These are phyloP conservation scores for Vanessa tameamea DNA, from an alignment of 1,140 invertebrate species.

Conservation along the genomic window DNA sequence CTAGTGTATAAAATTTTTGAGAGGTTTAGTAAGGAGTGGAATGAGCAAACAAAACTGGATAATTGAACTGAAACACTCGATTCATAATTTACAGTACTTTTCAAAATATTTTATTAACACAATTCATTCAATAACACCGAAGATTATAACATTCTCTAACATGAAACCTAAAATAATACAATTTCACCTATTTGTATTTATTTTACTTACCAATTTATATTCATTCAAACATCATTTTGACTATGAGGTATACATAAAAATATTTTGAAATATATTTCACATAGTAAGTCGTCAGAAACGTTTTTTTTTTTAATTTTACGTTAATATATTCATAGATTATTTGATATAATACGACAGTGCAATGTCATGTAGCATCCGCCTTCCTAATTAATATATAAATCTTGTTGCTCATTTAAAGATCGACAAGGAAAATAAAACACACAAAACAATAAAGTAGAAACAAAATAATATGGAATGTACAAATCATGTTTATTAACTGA, in stretches of 20 bases:
- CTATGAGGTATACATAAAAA: slow-evolving; percentile 80
- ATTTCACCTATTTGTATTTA: slow-evolving; percentile 76
- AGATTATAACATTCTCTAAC: slow-evolving; percentile 82
- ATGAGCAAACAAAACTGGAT: slow-evolving; percentile 39
- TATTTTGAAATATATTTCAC: slow-evolving; percentile 75
- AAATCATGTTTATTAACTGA: slow-evolving; percentile 83
- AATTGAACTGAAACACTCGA: slow-evolving; percentile 68
- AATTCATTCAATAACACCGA: slow-evolving; percentile 82
- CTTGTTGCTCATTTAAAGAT: slow-evolving; percentile 63
- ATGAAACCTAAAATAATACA: slow-evolving; percentile 81
- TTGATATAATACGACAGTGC: slow-evolving; percentile 54
- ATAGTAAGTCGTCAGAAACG: slow-evolving; percentile 72
- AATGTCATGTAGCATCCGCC: slow-evolving; percentile 64
- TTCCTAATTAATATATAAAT: slow-evolving; percentile 51
- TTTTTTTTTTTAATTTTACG: slow-evolving; percentile 42
- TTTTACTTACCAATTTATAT: slow-evolving; percentile 78
- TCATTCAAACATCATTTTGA: slow-evolving; percentile 80
- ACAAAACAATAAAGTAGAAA: slow-evolving; percentile 79
- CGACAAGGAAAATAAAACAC: slow-evolving; percentile 77
- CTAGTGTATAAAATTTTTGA: not conserved
- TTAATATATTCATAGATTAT: slow-evolving; percentile 31
- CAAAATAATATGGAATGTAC: slow-evolving; percentile 86
- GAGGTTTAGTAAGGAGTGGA: not conserved
- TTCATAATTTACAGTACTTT: slow-evolving; percentile 78
- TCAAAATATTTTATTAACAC: slow-evolving; percentile 83